Base-by-base conservation (phyloP, 2,113 vertebrate species). In the Chroicocephalus ridibundus region DNA sequence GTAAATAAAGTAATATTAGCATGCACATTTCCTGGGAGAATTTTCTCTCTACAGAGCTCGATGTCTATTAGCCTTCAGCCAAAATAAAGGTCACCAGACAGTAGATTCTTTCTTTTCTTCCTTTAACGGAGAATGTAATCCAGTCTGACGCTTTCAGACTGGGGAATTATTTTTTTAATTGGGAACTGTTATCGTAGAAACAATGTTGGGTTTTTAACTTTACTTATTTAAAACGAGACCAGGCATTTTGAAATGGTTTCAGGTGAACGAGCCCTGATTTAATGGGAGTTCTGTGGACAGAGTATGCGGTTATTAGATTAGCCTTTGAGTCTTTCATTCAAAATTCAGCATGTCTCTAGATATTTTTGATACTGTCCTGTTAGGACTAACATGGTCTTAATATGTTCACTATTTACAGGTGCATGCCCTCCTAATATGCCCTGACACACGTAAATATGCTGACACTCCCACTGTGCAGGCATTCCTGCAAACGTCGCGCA, bases 51-150 rank as follows among this genome's bases (percentile, higher is more conserved):
- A 32, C 76, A 87, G 75, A 97, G 49, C 74, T 92, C 15, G 4
- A 82, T 94, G 87, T 81, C 97, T 96, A 79, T 95, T 95, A 97
- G 96, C 96, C 97, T 95, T 97, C 95, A 60, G 92, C 90, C 95
- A 97, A 98, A 98, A 98, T 86, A 97, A 97, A 97, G 97, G 97
- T 98, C 97, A 97, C 71, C 93, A 97, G 95, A 84, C 93, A 94
- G 96, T 38, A 96, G 92, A 52, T 85, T 89, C 84, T 84, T 92
- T 93, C 91, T 95, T 86, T 96, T 80, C 93, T 96, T 95, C 84
- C 72, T 90, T 86, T 88, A 96, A 93, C 75, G 94, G 49, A 86
- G 76, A 94, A 86, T 75, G 77, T 94, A 96, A 98, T 93, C 96
- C 80, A 90, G 78, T 79, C 75, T 93, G 94, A 97, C 29, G 32